Evolutionary conservation across 1,140 invertebrate genomes (phyloP).

Genomic region (Gryon sp.): DNA sequence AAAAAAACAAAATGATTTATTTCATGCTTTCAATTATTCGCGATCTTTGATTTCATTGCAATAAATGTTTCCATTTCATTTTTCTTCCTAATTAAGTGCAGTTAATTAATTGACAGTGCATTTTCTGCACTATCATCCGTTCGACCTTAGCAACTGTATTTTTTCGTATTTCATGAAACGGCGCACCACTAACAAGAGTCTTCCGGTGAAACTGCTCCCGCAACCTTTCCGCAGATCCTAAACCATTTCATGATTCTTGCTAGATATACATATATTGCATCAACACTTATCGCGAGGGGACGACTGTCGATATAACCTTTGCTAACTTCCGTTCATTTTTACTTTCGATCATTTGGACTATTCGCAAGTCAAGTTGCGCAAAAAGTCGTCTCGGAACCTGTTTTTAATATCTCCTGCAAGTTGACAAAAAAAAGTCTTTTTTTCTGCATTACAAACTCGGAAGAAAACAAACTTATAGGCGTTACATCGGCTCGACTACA

Average conservation of each 20-base stretch:
- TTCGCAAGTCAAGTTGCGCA: slow-evolving; percentile 16
- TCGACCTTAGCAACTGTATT: background rate
- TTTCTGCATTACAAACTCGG: no score
- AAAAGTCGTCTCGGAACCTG: slow-evolving; percentile 23
- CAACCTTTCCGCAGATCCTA: slow-evolving; percentile 33
- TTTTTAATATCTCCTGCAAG: no score
- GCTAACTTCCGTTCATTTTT: slow-evolving; percentile 29
- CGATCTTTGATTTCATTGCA: no score
- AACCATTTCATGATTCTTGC: slow-evolving; percentile 29
- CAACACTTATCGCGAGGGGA: slow-evolving; percentile 14
- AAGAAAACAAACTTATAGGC: no score
- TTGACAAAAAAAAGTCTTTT: no score
- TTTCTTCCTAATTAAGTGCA: slow-evolving; percentile 29
- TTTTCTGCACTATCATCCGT: no score
- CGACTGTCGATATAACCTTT: slow-evolving; percentile 21
- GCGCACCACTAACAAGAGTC: slow-evolving; percentile 11
- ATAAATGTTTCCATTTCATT: no score
- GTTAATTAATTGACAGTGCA: slow-evolving; percentile 10
- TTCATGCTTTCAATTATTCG: no score
- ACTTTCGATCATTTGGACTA: slow-evolving; percentile 19
- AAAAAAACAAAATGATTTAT: no score
- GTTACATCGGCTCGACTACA: no score
- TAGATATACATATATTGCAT: no score
- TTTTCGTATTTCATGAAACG: slow-evolving; percentile 29
- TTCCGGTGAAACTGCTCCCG: slow-evolving; percentile 53